Evolutionary conservation across 2,113 vertebrate genomes (phyloP).

Genomic region (Melozone crissalis): DNA sequence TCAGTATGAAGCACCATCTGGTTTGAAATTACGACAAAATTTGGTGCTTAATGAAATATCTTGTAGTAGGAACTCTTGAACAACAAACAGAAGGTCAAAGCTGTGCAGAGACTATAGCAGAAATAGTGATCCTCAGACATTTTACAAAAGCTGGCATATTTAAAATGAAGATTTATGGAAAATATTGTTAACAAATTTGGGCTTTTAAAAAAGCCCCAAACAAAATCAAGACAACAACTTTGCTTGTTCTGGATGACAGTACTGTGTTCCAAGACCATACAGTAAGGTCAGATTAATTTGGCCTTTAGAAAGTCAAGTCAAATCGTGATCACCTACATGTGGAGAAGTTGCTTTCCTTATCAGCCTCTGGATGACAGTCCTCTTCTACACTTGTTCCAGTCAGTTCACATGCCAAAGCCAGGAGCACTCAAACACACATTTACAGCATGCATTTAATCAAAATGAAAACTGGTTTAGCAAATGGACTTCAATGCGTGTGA

Average conservation of each 20-base stretch:
- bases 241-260: neutral
- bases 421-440: neutral
- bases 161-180: neutral
- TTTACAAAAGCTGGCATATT: neutral
- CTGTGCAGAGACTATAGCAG: neutral
- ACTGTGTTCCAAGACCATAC: neutral
- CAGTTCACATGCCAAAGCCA: neutral
- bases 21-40: neutral
- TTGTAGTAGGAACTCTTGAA: neutral
- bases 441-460: neutral
- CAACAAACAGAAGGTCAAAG: neutral
- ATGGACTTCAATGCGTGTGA: neutral
- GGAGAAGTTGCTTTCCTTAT: neutral
- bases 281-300: neutral
- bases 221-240: neutral
- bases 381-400: neutral
- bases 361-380: neutral
- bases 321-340: accelerated
- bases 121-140: neutral
- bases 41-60: neutral
- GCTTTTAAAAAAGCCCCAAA: neutral
- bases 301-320: neutral
- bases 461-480: neutral
- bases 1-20: neutral
- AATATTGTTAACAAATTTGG: neutral